These are phyloP conservation scores for Macaria notata DNA, from an alignment of 2,888 invertebrate genomes.

Conservation along the genomic window DNA sequence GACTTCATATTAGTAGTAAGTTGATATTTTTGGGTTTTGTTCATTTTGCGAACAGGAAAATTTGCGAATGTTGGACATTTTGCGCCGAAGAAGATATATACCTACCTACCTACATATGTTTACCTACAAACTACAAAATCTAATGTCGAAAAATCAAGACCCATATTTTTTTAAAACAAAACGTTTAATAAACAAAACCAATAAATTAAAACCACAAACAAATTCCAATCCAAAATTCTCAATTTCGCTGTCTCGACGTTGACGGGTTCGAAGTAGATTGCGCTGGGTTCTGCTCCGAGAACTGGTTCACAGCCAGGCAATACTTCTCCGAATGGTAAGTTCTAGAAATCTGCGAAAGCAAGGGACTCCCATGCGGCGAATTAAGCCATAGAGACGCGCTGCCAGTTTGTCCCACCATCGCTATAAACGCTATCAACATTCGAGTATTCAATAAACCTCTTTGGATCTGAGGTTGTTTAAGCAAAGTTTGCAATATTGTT, in stretches of 20 bases:
- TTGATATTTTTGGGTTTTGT: too few relatives aligned
- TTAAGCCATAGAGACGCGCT: conserved; percentile 72
- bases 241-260: conserved; percentile 59
- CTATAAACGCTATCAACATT: conserved; percentile 73
- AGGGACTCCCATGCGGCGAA: conserved; percentile 71
- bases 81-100: too few relatives aligned
- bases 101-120: too few relatives aligned
- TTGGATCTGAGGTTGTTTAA: conserved; percentile 73
- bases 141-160: too few relatives aligned
- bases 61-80: too few relatives aligned
- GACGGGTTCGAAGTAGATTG: conserved; percentile 49
- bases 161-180: background rate
- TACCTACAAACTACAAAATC: too few relatives aligned
- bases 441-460: conserved; percentile 69
- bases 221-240: background rate
- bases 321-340: conserved; percentile 78
- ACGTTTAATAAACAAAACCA: conserved; percentile 4
- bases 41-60: too few relatives aligned
- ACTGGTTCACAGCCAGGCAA: conserved; percentile 74
- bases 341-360: conserved; percentile 71
- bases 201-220: too few relatives aligned
- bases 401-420: conserved; percentile 72
- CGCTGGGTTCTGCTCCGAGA: conserved; percentile 53
- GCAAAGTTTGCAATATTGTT: conserved; percentile 59
- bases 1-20: too few relatives aligned